These are phyloP conservation scores for Grammomys dolichurus DNA, from an alignment of 2,113 vertebrate species.

Conservation along the genomic window DNA sequence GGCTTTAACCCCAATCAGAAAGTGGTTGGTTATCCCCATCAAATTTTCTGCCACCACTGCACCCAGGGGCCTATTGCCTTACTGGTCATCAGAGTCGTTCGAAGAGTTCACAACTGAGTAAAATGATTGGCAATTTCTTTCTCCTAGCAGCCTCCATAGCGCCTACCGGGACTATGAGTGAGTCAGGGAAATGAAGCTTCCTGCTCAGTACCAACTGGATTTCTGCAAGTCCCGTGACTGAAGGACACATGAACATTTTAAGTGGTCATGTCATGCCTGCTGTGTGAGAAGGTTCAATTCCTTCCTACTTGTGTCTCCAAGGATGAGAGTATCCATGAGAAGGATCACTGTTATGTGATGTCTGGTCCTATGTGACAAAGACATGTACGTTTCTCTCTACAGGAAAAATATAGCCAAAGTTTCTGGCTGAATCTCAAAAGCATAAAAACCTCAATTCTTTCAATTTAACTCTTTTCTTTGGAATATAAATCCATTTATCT, in stretches of 20 bases:
- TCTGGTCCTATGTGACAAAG: neutral
- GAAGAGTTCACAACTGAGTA: neutral
- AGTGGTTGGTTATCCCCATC: neutral
- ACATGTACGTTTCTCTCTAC: neutral
- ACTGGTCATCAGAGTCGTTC: neutral
- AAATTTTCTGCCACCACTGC: neutral
- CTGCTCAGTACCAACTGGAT: neutral
- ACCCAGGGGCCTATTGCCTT: neutral
- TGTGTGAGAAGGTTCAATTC: neutral
- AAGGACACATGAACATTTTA: neutral
- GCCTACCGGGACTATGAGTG: neutral
- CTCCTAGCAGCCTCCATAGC: neutral
- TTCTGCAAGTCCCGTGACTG: neutral
- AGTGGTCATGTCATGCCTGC: neutral
- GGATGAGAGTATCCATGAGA: neutral
- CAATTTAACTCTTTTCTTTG: conserved; percentile 12
- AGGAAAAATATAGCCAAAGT: neutral
- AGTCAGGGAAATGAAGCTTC: neutral
- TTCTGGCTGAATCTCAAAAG: conserved; percentile 2
- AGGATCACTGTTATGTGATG: accelerated
- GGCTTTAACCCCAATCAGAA: neutral
- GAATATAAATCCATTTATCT: conserved; percentile 9
- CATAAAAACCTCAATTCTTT: conserved; percentile 34
- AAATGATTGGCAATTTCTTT: neutral
- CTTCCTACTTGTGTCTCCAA: neutral